Percentiles rank a stretch among this genome's conserved stretches.
phyloP scores from a whole-genome alignment of 2,888 invertebrate species.

The Melinaea marsaeus region DNA sequence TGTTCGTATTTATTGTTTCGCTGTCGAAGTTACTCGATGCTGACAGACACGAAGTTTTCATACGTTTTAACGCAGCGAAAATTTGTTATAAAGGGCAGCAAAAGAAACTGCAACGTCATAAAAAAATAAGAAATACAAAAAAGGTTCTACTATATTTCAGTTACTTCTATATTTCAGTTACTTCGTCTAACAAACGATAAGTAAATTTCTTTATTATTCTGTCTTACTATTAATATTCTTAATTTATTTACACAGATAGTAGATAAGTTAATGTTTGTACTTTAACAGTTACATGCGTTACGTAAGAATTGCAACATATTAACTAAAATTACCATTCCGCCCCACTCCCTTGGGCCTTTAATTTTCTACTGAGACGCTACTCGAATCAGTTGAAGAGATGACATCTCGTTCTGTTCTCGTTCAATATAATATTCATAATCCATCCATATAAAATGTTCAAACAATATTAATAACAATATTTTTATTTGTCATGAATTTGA shows the following conservation, averaged over 20 bases:
- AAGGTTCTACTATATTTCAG: too few species aligned
- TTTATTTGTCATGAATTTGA: too few species aligned
- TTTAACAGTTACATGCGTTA: neutral
- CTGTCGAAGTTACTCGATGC: conserved; percentile 3
- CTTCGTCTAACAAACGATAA: too few species aligned
- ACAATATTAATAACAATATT: too few species aligned
- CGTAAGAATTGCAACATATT: neutral
- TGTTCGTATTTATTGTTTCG: conserved; percentile 18
- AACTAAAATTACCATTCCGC: neutral
- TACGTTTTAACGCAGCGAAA: neutral
- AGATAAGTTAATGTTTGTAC: neutral
- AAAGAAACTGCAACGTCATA: too few species aligned
- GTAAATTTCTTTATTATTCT: too few species aligned
- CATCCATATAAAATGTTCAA: too few species aligned
- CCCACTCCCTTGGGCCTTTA: conserved; percentile 1
- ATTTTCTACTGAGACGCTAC: conserved; percentile 4
- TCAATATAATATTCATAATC: neutral
- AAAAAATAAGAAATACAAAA: too few species aligned
- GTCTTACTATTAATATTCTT: too few species aligned
- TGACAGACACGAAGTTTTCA: neutral
- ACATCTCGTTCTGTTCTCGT: conserved; percentile 5
- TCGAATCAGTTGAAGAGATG: neutral
- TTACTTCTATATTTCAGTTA: too few species aligned
- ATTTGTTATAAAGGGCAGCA: too few species aligned
- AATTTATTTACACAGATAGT: neutral